A percentile compares a stretch with the other conserved stretches of the same genome.
Conservation (phyloP, 2,888 invertebrate species). For the Sarcophaga subvicina region DNA sequence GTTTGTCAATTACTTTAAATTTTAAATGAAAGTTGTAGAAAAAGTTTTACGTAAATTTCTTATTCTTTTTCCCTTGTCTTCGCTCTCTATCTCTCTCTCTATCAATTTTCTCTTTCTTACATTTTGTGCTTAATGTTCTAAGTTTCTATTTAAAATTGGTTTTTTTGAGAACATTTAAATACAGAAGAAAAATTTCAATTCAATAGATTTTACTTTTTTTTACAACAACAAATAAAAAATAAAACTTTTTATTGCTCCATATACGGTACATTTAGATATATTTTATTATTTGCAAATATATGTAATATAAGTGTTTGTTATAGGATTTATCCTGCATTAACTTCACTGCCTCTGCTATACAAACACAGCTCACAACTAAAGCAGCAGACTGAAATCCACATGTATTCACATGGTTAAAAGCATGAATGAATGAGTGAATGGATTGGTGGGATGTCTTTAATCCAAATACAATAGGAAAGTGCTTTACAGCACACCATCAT, state of each 20-base stretch:
- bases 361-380: background rate
- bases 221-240: background rate
- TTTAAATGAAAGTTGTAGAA: background rate
- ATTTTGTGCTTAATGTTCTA: background rate
- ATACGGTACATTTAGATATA: background rate
- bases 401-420: background rate
- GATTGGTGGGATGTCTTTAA: slow-evolving; percentile 1
- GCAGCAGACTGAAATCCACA: background rate
- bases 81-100: background rate
- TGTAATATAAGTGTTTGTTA: slow-evolving; percentile 27
- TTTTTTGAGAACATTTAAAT: background rate
- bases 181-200: background rate
- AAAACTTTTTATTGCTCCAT: background rate
- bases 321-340: slow-evolving; percentile 49
- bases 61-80: background rate
- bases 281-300: background rate
- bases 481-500: slow-evolving; percentile 40
- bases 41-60: slow-evolving; percentile 25
- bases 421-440: background rate
- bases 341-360: background rate
- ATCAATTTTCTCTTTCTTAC: no score
- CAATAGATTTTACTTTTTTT: background rate
- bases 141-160: background rate
- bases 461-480: slow-evolving; percentile 32
- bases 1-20: slow-evolving; percentile 26